phyloP scores from a whole-genome alignment of 2,797 vertebrate genomes.

The Lindbergichthys nudifrons region DNA sequence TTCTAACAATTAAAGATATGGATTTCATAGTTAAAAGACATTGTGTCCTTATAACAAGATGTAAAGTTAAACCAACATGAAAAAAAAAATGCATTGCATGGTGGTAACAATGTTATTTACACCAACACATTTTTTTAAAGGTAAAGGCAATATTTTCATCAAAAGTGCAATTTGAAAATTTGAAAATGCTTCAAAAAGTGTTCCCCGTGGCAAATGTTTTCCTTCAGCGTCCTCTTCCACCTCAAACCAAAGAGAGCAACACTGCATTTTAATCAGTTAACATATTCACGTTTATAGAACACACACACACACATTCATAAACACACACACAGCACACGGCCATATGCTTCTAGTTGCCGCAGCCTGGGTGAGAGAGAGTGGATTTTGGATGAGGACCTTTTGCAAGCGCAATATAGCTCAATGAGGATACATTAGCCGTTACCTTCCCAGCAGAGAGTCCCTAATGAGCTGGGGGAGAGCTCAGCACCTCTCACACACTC shows the following conservation, averaged over 20 bases:
- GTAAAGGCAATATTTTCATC: too few relatives aligned
- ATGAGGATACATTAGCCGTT: conserved; percentile 76
- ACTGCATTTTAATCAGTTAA: conserved; percentile 17
- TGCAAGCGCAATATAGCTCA: conserved; percentile 77
- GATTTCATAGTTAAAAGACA: background rate
- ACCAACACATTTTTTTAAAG: background rate
- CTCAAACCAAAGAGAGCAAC: conserved; percentile 6
- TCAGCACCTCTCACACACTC: conserved; percentile 32
- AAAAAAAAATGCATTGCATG: too few relatives aligned
- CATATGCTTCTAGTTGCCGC: conserved; percentile 62
- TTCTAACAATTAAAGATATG: background rate
- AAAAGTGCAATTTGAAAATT: background rate
- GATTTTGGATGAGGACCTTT: conserved; percentile 70
- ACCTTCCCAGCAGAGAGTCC: conserved; percentile 72
- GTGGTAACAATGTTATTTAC: background rate
- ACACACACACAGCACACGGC: conserved; percentile 44
- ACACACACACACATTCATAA: conserved; percentile 22
- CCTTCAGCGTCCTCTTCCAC: conserved; percentile 2
- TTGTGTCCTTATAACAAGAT: background rate
- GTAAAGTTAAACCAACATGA: background rate
- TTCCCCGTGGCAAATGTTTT: background rate
- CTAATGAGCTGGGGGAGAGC: conserved; percentile 70
- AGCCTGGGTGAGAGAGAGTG: conserved; percentile 56
- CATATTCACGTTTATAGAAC: conserved; percentile 14
- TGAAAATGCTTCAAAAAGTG: background rate